phyloP scores from a whole-genome alignment of 2,888 invertebrate genomes.

The Drosophila infuscata region DNA sequence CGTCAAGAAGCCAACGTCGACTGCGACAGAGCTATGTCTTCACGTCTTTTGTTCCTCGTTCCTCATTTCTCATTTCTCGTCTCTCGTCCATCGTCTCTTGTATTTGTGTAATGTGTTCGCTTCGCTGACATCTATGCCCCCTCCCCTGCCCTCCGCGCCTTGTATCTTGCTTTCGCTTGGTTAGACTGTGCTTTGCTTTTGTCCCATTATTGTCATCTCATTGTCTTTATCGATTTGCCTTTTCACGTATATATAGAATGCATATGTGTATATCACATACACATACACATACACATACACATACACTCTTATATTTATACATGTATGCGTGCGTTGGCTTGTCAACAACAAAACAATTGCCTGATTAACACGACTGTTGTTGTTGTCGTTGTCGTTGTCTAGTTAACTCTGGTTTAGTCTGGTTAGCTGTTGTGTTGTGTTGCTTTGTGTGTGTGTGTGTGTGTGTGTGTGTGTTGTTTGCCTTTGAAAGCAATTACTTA shows the following conservation, averaged over 20 bases:
- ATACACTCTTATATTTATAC: background rate
- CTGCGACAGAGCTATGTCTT: slow-evolving; percentile 4
- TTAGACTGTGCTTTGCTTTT: slow-evolving; percentile 15
- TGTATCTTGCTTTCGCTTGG: background rate
- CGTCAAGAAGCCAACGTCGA: slow-evolving; percentile 20
- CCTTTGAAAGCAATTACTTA: slow-evolving; percentile 7
- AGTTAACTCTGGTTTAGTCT: slow-evolving; percentile 3
- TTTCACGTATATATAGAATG: background rate
- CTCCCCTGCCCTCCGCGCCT: background rate
- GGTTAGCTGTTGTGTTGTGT: background rate
- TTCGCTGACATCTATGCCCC: background rate
- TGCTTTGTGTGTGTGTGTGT: background rate
- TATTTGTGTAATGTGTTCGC: slow-evolving; percentile 1
- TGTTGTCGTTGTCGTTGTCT: background rate
- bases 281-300: background rate
- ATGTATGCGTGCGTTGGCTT: background rate
- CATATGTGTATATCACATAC: background rate
- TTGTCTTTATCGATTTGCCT: slow-evolving; percentile 48
- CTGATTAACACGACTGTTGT: background rate
- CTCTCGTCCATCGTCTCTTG: background rate
- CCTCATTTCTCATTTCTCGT: background rate
- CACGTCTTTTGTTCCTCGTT: background rate
- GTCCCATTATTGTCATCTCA: slow-evolving; percentile 35
- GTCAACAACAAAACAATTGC: slow-evolving; percentile 22
- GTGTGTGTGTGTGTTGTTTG: background rate